Conservation (phyloP, 2,113 vertebrate species). For the Toxotes jaculatrix region DNA sequence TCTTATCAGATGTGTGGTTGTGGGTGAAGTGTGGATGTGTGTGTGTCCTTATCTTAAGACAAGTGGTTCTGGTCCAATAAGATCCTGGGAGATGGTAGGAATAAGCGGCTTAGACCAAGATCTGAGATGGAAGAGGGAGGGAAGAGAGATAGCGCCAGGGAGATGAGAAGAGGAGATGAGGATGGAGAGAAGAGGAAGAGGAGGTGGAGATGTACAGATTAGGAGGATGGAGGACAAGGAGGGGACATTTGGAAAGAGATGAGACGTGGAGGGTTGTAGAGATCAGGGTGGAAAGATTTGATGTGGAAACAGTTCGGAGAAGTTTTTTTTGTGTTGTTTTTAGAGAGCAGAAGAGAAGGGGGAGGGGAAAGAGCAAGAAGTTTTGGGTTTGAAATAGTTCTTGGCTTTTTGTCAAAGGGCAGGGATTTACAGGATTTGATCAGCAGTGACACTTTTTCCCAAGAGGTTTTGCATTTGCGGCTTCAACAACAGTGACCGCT, state of each 20-base stretch:
- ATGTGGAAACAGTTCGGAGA: conserved; percentile 66
- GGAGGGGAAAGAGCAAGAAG: conserved; percentile 38
- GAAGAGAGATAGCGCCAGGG: conserved; percentile 66
- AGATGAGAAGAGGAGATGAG: conserved; percentile 74
- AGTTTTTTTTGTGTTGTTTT: conserved; percentile 37
- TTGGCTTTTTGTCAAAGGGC: conserved; percentile 64
- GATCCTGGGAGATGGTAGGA: conserved; percentile 82
- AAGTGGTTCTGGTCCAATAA: conserved; percentile 86
- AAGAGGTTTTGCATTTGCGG: conserved; percentile 56
- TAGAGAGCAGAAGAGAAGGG: conserved; percentile 34
- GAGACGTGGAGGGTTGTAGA: conserved; percentile 58
- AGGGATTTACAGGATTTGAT: conserved; percentile 70
- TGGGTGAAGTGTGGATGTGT: conserved; percentile 62
- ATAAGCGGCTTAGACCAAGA: conserved; percentile 81
- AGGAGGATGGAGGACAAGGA: conserved; percentile 65
- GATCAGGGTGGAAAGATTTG: conserved; percentile 59
- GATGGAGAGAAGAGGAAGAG: conserved; percentile 59
- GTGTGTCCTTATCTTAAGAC: conserved; percentile 83
- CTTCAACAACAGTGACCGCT: conserved; percentile 52
- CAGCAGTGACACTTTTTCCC: conserved; percentile 66
- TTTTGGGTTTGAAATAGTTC: conserved; percentile 68
- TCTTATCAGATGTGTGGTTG: conserved; percentile 81
- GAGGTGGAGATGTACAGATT: conserved; percentile 68
- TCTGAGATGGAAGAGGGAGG: conserved; percentile 73
- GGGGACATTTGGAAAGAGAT: conserved; percentile 71